Evolutionary conservation across 2,888 invertebrate genomes (phyloP).

Genomic region (Cephus pygmeus): DNA sequence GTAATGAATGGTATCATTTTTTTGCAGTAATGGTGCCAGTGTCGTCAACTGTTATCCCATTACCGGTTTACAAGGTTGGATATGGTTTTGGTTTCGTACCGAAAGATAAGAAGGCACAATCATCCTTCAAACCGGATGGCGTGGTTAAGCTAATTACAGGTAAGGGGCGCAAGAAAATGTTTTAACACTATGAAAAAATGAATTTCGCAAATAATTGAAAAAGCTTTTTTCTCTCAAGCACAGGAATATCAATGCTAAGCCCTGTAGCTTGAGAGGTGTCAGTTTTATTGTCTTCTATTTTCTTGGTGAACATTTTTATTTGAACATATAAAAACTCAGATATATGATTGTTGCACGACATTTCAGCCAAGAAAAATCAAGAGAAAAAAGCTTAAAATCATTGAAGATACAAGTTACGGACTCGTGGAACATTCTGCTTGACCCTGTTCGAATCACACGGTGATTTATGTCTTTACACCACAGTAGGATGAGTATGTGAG

Average conservation of each 20-base stretch:
- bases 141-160: slow-evolving; percentile 56
- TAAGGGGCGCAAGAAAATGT: slow-evolving; percentile 24
- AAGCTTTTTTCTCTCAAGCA: neutral
- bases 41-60: slow-evolving; percentile 76
- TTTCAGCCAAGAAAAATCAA: slow-evolving; percentile 43
- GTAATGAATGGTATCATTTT: slow-evolving; percentile 3
- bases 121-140: slow-evolving; percentile 54
- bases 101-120: slow-evolving; percentile 54
- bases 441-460: slow-evolving; percentile 9
- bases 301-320: neutral
- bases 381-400: slow-evolving; percentile 33
- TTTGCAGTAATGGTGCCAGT: slow-evolving; percentile 72
- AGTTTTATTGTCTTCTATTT: neutral
- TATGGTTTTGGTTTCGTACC: slow-evolving; percentile 65
- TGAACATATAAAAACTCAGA: neutral
- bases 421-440: neutral
- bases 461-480: neutral
- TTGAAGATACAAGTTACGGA: neutral
- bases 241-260: too few relatives aligned
- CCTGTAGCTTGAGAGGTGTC: neutral
- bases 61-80: slow-evolving; percentile 72
- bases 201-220: neutral
- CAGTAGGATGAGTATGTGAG: neutral
- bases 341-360: neutral
- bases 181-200: neutral